Evolutionary conservation across 2,888 invertebrate genomes (phyloP).

Genomic region (Scaptomyza reducta): DNA sequence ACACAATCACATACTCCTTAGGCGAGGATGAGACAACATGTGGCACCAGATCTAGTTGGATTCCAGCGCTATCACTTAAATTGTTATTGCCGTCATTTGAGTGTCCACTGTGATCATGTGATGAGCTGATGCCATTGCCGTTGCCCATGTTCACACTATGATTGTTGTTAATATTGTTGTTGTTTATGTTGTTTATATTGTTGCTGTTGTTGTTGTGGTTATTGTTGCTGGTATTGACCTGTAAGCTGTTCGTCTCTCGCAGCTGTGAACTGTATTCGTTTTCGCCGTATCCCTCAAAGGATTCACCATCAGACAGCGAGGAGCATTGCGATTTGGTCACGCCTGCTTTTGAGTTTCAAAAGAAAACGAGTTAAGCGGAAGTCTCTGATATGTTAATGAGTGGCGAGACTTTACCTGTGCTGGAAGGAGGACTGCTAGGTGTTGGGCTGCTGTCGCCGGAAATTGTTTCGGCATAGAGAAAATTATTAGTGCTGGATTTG

Average conservation of each 20-base stretch:
- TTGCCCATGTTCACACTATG: conserved; percentile 39
- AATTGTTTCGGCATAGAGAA: conserved; percentile 75
- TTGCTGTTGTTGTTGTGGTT: conserved; percentile 27
- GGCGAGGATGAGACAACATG: conserved; percentile 80
- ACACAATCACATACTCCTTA: conserved; percentile 72
- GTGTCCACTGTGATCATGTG: conserved; percentile 68
- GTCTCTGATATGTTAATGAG: conserved; percentile 5
- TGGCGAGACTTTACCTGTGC: conserved; percentile 78
- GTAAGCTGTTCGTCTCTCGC: conserved; percentile 30
- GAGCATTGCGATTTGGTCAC: conserved; percentile 85
- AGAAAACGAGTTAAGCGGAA: background rate
- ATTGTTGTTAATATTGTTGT: conserved; percentile 25
- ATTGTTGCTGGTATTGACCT: conserved; percentile 24
- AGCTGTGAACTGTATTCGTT: conserved; percentile 81
- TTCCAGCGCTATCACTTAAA: conserved; percentile 74
- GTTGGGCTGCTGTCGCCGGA: conserved; percentile 83
- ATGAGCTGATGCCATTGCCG: conserved; percentile 31
- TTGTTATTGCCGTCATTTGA: conserved; percentile 79
- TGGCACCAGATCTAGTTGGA: conserved; percentile 84
- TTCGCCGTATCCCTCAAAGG: conserved; percentile 92
- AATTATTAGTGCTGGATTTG: conserved; percentile 62
- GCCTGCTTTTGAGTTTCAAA: conserved; percentile 56
- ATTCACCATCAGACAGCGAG: conserved; percentile 90
- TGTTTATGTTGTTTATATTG: conserved; percentile 20
- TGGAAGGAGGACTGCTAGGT: conserved; percentile 83